Conservation (phyloP, 1,140 invertebrate species). For the Ruditapes philippinarum region DNA sequence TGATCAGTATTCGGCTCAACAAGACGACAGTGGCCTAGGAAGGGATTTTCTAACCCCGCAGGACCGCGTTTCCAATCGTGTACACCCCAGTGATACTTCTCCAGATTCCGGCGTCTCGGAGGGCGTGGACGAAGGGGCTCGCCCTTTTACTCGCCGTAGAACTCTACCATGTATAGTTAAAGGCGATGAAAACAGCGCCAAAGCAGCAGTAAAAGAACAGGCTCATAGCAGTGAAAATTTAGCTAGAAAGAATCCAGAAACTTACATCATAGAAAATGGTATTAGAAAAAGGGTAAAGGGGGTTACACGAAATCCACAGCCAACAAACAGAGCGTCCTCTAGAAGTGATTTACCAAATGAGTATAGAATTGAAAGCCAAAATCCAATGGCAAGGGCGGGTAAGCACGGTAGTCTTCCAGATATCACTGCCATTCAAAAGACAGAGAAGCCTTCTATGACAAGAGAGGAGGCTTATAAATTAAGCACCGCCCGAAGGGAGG, state of each 20-base stretch:
- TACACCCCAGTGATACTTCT: constrained; percentile 82
- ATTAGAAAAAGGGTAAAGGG: constrained; percentile 85
- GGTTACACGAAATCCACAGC: constrained; percentile 71
- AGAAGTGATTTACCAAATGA: constrained; percentile 78
- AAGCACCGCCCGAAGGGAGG: constrained; percentile 96
- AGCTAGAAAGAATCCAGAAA: constrained; percentile 82
- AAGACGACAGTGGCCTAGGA: constrained; percentile 89
- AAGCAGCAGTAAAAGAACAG: constrained; percentile 73
- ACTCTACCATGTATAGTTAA: constrained; percentile 85
- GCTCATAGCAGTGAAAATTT: constrained; percentile 84
- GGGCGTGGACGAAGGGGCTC: constrained; percentile 80
- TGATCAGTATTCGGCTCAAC: constrained; percentile 92
- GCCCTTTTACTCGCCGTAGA: constrained; percentile 81
- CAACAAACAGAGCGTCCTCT: constrained; percentile 76
- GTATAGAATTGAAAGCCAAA: constrained; percentile 95
- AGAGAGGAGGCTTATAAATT: constrained; percentile 98
- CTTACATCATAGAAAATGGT: constrained; percentile 86
- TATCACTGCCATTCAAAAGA: constrained; percentile 89
- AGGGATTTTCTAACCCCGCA: constrained; percentile 74
- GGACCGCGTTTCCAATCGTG: constrained; percentile 61
- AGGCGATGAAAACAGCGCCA: constrained; percentile 58
- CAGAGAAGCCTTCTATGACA: constrained; percentile 92
- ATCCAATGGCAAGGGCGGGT: constrained; percentile 62
- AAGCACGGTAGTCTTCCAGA: constrained; percentile 93
- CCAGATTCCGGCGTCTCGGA: constrained; percentile 87